These are phyloP conservation scores for Gila robusta DNA, from an alignment of 2,797 vertebrate genomes.

Conservation along the genomic window DNA sequence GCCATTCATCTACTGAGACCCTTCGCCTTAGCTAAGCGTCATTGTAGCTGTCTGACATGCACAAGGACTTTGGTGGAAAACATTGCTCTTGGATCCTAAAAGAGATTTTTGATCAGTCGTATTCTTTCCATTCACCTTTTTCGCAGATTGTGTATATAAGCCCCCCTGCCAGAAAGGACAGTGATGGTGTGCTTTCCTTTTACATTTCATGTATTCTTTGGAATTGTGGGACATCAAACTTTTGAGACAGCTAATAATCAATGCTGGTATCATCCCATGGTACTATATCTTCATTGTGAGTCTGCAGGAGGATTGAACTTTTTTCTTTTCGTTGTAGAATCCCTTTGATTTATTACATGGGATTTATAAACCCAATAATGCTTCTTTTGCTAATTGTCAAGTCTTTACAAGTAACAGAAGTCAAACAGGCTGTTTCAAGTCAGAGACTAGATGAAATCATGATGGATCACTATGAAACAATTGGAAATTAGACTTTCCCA, in stretches of 20 bases:
- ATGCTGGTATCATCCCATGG: conserved; percentile 41
- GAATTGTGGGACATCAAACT: conserved; percentile 14
- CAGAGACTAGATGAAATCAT: background rate
- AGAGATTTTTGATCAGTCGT: conserved; percentile 15
- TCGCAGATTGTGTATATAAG: conserved; percentile 32
- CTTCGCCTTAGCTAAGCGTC: background rate
- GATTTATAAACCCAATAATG: background rate
- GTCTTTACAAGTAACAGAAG: conserved; percentile 7
- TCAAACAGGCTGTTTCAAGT: conserved; percentile 13
- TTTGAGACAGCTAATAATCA: conserved; percentile 37
- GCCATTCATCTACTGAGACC: conserved; percentile 64
- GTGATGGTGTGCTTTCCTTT: conserved; percentile 25
- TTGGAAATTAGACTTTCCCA: background rate
- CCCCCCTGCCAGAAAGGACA: conserved; percentile 15
- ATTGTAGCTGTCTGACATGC: conserved; percentile 32
- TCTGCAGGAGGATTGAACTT: conserved; percentile 23
- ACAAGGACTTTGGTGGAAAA: conserved; percentile 36
- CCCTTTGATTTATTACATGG: conserved; percentile 22
- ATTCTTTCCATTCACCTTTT: conserved; percentile 38
- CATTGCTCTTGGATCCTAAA: conserved; percentile 11
- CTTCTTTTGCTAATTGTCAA: conserved; percentile 14
- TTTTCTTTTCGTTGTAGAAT: background rate
- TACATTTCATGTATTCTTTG: conserved; percentile 36
- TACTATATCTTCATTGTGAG: conserved; percentile 38
- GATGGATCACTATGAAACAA: background rate